phyloP scores from a whole-genome alignment of 2,113 vertebrate species.

The Ceyx melanurus region DNA sequence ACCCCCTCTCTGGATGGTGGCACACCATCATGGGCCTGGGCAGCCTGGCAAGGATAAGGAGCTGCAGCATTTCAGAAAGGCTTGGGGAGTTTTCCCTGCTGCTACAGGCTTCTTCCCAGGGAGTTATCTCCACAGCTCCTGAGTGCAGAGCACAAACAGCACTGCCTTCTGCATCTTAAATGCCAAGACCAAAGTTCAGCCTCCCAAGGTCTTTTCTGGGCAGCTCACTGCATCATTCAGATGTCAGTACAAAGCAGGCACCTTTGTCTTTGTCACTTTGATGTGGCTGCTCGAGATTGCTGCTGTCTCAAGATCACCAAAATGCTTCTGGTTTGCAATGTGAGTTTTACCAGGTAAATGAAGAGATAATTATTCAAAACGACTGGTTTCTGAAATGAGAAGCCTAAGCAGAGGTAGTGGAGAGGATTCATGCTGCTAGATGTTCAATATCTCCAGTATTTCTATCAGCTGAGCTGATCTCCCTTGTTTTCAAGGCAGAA shows the following conservation, averaged over 20 bases:
- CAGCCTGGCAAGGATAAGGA: neutral
- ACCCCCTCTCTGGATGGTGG: neutral
- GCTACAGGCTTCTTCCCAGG: neutral
- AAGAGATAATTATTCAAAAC: neutral
- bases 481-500: neutral
- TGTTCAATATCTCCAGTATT: neutral
- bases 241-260: neutral
- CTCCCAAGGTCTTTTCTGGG: neutral
- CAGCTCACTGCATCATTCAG: neutral
- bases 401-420: neutral
- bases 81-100: neutral
- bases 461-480: neutral
- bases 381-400: neutral
- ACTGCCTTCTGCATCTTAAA: neutral
- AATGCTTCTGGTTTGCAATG: neutral
- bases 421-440: neutral
- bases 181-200: neutral
- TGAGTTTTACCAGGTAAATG: neutral
- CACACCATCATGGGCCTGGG: neutral
- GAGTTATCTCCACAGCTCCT: neutral
- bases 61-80: neutral
- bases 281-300: neutral
- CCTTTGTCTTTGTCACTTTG: neutral
- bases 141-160: neutral
- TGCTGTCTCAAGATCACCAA: neutral